phyloP scores from a whole-genome alignment of 2,888 invertebrate species.

The Pollenia angustigena region DNA sequence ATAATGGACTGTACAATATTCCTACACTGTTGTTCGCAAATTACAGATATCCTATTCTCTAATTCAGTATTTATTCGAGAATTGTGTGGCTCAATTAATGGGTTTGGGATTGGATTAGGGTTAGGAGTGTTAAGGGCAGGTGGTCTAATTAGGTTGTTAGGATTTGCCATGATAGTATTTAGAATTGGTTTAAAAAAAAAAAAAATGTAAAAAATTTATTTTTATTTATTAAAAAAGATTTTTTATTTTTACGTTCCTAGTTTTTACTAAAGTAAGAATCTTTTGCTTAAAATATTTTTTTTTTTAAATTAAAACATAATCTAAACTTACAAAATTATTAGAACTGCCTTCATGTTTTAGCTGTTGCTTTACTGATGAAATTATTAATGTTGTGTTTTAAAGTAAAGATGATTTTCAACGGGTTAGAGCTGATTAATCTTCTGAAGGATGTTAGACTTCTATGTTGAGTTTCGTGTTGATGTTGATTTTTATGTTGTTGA shows the following conservation, averaged over 20 bases:
- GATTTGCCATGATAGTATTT: background rate
- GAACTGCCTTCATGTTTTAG: background rate
- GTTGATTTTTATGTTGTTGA: background rate
- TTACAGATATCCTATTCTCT: conserved; percentile 16
- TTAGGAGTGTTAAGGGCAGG: background rate
- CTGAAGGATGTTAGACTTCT: background rate
- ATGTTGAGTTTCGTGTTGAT: conserved; percentile 2
- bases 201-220: background rate
- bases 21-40: conserved; percentile 19
- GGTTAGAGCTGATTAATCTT: background rate
- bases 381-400: background rate
- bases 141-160: background rate
- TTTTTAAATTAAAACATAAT: too few relatives aligned
- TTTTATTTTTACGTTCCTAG: background rate
- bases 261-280: background rate
- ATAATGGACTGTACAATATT: conserved; percentile 18
- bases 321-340: background rate
- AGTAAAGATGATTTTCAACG: background rate
- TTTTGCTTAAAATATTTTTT: conserved; percentile 6
- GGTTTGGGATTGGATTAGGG: background rate
- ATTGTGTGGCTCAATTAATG: background rate
- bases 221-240: conserved; percentile 2
- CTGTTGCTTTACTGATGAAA: too few relatives aligned
- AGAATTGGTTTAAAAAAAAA: background rate
- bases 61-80: conserved; percentile 2